phyloP scores from a whole-genome alignment of 2,113 vertebrate genomes.

The Falcunculus frontatus region DNA sequence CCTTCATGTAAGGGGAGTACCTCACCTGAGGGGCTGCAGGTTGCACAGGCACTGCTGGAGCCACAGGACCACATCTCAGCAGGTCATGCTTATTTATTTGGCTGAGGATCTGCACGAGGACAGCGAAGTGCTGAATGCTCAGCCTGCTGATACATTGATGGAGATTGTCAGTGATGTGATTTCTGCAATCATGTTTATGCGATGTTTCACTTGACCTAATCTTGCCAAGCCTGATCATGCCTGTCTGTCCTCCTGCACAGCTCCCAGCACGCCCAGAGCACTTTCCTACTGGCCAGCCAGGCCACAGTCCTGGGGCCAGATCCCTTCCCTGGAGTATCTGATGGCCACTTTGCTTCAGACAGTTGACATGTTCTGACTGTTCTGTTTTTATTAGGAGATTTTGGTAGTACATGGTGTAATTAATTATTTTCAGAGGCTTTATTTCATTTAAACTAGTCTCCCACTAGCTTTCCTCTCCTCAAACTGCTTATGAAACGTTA shows the following conservation, averaged over 20 bases:
- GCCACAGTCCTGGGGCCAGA: neutral
- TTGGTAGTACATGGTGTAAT: neutral
- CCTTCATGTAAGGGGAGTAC: neutral
- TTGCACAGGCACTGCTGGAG: neutral
- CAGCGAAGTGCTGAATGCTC: fast-evolving
- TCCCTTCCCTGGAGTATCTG: neutral
- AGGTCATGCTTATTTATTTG: neutral
- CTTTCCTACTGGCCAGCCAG: neutral
- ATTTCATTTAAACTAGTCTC: neutral
- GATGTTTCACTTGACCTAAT: neutral
- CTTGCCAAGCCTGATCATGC: neutral
- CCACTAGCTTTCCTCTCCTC: neutral
- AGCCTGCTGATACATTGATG: neutral
- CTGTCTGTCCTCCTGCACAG: neutral
- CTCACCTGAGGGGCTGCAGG: neutral
- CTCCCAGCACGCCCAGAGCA: neutral
- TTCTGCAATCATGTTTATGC: neutral
- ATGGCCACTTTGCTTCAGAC: neutral
- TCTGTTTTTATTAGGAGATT: neutral
- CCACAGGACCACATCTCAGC: neutral
- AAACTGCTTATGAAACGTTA: neutral
- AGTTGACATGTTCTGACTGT: neutral
- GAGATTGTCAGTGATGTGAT: neutral
- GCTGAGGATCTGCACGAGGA: neutral
- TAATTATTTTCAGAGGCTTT: neutral